phyloP scores from a whole-genome alignment of 2,797 vertebrate genomes.

The Paedocypris micromegethes region DNA sequence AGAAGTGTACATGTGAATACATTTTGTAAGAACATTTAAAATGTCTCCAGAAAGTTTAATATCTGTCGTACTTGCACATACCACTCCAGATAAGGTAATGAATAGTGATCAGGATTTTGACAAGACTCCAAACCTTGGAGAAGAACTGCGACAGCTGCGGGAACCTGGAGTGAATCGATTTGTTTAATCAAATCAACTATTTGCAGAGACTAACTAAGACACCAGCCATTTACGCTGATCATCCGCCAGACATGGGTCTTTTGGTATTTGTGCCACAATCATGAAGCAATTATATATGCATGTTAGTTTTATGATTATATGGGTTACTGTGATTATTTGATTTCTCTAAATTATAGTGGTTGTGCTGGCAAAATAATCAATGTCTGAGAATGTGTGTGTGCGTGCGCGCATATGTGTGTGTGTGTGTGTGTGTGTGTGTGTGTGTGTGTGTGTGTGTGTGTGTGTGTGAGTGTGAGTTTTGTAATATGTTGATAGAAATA shows the following conservation, averaged over 20 bases:
- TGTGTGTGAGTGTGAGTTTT: too few relatives aligned
- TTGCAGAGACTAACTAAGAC: constrained; percentile 10
- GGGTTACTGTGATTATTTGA: constrained; percentile 10
- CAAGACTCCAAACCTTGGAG: constrained; percentile 8
- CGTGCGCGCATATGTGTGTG: too few relatives aligned
- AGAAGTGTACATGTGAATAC: too few relatives aligned
- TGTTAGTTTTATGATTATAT: constrained; percentile 10
- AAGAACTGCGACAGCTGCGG: constrained; percentile 27
- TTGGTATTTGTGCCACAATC: constrained; percentile 14
- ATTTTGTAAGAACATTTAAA: too few relatives aligned
- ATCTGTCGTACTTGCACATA: background rate
- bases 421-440: too few relatives aligned
- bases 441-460: too few relatives aligned
- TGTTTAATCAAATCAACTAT: constrained; percentile 17
- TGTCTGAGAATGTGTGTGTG: background rate
- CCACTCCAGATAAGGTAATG: background rate
- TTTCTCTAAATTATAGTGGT: background rate
- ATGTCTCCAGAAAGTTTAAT: background rate
- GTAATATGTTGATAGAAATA: too few relatives aligned
- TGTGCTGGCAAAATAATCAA: background rate
- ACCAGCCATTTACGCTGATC: constrained; percentile 8
- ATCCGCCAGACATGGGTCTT: constrained; percentile 16
- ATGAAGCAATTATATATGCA: constrained; percentile 12
- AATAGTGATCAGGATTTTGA: constrained; percentile 16
- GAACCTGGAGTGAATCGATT: constrained; percentile 22